Evolutionary conservation across 2,113 vertebrate species (phyloP), one percentile per base, ranked within the genome.

Genomic region (Emberiza fucata): DNA sequence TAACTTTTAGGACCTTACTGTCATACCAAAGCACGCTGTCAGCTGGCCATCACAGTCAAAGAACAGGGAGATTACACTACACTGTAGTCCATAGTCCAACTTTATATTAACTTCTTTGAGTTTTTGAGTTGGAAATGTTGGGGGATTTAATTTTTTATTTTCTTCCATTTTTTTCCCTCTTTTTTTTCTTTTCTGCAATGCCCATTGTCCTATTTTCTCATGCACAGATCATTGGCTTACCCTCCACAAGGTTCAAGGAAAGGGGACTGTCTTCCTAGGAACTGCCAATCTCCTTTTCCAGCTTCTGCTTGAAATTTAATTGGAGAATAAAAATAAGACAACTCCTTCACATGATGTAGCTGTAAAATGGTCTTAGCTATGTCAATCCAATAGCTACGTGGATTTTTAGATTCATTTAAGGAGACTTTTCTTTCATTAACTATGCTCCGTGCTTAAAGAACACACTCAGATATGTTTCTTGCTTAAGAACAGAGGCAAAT

Each of bases 81-180:
- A 4, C 3, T 70, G 12, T 53, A 45, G 23, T 29, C 14, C 14
- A 53, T 23, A 57, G 14, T 29, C 11, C 27, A 72, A 3, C 28
- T 77, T 83, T 1, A 4, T 47, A 27, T 33, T 35, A 23, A 59
- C 18, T 59, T 88, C 16, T 40, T 22, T 44, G 73, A 69, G 17
- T 17, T 73, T 53, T 24, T 42, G 73, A 69, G 21, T 17, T 73
- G 25, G 31, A 90, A 28, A 69, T 45, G 11, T 11, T 81, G 40
- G 3, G 11, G 15, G 11, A 42, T 39, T 31, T 35, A 0, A 6
- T 5, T 27, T 20, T 24, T 16, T 35, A 35, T 21, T 28, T 15
- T 37, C 6, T 23, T 57, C 21, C 17, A 2, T 25, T 8, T 53
- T 53, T 53, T 18, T 4, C 24, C 11, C 33, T 14, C 17, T 14